These are phyloP conservation scores for Pygocentrus nattereri DNA, from an alignment of 2,797 vertebrate genomes.

Conservation along the genomic window DNA sequence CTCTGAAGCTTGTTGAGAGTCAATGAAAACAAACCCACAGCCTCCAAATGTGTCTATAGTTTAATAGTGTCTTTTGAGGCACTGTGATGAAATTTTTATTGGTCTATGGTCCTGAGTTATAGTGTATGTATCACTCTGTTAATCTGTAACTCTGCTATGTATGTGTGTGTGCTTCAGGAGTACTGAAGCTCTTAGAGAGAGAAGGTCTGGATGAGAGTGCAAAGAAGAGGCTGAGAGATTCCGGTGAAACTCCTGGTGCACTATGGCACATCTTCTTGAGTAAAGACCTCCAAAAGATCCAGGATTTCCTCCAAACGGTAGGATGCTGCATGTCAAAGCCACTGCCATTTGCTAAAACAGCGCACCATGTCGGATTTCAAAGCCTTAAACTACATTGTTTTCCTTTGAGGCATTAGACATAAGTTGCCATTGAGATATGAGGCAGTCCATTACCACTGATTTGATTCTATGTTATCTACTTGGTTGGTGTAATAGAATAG, in stretches of 20 bases:
- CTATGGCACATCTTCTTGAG: constrained; percentile 97
- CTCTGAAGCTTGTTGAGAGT: background rate
- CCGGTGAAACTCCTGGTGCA: constrained; percentile 92
- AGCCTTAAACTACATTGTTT: background rate
- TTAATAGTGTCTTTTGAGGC: background rate
- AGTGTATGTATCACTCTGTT: background rate
- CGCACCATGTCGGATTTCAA: background rate
- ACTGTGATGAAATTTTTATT: constrained; percentile 5
- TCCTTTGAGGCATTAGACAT: background rate
- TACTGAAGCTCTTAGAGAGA: constrained; percentile 93
- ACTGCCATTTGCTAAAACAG: background rate
- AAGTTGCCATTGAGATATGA: background rate
- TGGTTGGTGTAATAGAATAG: background rate
- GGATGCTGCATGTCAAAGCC: constrained; percentile 23
- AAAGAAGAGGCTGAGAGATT: constrained; percentile 90
- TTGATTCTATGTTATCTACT: background rate
- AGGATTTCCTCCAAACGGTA: constrained; percentile 95
- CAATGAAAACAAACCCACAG: background rate
- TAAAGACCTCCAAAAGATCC: constrained; percentile 92
- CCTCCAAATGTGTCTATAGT: background rate
- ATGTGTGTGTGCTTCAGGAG: constrained; percentile 75
- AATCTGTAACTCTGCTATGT: constrained; percentile 10
- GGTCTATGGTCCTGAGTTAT: background rate
- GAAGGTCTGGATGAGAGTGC: constrained; percentile 93
- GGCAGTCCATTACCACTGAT: background rate